Base-by-base conservation (phyloP, 2,797 vertebrate genomes). In the Pseudochromis fuscus region DNA sequence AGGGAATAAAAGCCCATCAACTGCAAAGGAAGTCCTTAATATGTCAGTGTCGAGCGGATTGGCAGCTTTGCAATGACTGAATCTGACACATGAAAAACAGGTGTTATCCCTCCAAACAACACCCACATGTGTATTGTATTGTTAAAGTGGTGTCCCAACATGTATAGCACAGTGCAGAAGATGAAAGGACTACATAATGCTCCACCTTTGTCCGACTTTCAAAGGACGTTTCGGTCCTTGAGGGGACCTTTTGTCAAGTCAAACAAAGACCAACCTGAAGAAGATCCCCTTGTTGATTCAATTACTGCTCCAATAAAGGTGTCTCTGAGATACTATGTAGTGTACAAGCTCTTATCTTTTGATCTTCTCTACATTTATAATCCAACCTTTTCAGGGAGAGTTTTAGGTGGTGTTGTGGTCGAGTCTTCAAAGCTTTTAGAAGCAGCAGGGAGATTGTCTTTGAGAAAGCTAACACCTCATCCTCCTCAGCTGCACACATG, bases 211-310 rank as follows among this genome's bases (percentile, higher is more conserved):
- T 64, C 3, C n/a, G 13, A 70, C 28, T 73, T 80, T 82, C 72
- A 88, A 83, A 83, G 75, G 31, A 15, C 1, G 25, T 53, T 84
- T 74, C 7, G 27, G 46, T 67, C 67, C 67, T 72, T 0, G 15
- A 72, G 63, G 58, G 25, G 24, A 59, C 11, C 67, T 70, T 85
- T 80, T 85, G 80, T 82, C 53, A 9, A 40, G 40, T 52, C 58
- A 4, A 13, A 85, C 72, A 86, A 75, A 83, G 60, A 33, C 48
- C 5, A 1, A 45, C 18, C 63, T 63, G 49, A 62, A 63, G 75
- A 64, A 37, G 68, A 72, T 57, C 46, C 27, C 23, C 23, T 5
- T 18, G 44, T 18, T 38, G 55, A 33, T 33, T 58, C 35, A 55
- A 1, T 67, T 53, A 38, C 66, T 69, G 4, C 15, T 24, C 28